These are phyloP conservation scores for Porites rus DNA, from an alignment of 92 coral and sea anemone genomes.

Conservation along the genomic window DNA sequence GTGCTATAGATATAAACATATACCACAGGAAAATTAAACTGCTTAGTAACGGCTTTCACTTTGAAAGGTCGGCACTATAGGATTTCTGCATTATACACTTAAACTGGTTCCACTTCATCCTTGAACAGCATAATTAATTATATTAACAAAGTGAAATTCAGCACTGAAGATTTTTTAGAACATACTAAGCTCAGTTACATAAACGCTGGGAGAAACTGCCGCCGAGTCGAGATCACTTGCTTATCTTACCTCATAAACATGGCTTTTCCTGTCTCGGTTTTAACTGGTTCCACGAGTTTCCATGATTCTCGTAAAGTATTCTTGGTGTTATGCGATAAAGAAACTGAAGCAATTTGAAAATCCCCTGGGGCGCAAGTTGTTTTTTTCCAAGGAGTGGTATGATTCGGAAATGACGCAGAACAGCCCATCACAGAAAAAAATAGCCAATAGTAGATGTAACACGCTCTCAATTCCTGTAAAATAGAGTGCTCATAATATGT, in stretches of 20 bases:
- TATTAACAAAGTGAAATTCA: too few relatives aligned
- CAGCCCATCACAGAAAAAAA: neutral
- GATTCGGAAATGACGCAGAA: neutral
- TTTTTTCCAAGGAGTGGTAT: neutral
- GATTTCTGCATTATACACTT: too few relatives aligned
- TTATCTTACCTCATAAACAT: conserved; percentile 63
- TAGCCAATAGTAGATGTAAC: neutral
- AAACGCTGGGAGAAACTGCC: too few relatives aligned
- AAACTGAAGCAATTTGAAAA: neutral
- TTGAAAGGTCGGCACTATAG: too few relatives aligned
- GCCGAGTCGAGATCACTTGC: neutral
- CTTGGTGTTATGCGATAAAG: conserved; percentile 39
- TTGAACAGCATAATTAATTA: too few relatives aligned
- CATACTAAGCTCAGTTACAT: too few relatives aligned
- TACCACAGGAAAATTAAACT: too few relatives aligned
- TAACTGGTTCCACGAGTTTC: conserved; percentile 67
- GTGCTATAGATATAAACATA: too few relatives aligned
- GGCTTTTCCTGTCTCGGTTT: conserved; percentile 62
- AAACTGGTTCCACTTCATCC: too few relatives aligned
- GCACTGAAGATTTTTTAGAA: too few relatives aligned
- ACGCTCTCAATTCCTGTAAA: neutral
- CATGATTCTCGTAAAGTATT: conserved; percentile 55
- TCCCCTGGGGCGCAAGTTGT: neutral
- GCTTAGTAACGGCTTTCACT: too few relatives aligned
- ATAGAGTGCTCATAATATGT: too few relatives aligned